Evolutionary conservation across 2,797 vertebrate species (phyloP).

Genomic region (Australoheros facetus): DNA sequence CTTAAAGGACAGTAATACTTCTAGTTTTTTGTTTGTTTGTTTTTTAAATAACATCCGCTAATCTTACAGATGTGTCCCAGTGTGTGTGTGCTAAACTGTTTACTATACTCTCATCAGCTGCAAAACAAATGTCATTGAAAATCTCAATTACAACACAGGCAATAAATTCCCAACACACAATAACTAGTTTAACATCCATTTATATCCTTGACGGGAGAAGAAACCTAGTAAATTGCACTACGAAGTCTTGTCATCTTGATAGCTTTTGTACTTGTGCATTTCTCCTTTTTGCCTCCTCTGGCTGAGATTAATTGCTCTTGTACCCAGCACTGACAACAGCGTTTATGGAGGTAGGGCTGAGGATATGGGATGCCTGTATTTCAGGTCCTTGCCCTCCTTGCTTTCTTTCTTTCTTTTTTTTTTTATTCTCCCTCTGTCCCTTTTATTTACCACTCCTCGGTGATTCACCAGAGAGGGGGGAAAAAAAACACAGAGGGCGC

Average conservation of each 20-base stretch:
- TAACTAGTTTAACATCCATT: constrained; percentile 71
- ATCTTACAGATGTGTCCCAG: constrained; percentile 16
- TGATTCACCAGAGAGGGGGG: constrained; percentile 29
- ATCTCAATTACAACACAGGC: constrained; percentile 66
- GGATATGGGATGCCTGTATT: constrained; percentile 62
- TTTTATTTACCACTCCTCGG: constrained; percentile 61
- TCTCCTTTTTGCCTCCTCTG: constrained; percentile 62
- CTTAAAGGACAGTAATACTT: neutral
- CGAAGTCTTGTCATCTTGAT: constrained; percentile 76
- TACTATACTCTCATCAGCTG: constrained; percentile 26
- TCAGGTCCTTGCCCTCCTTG: constrained; percentile 45
- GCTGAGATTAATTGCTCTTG: constrained; percentile 79
- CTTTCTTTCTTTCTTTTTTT: neutral
- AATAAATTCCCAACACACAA: constrained; percentile 60
- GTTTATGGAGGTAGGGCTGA: constrained; percentile 71
- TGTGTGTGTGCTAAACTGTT: neutral
- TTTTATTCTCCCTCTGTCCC: constrained; percentile 15
- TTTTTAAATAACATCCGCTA: constrained; percentile 34
- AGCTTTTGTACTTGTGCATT: constrained; percentile 72
- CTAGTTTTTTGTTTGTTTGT: neutral
- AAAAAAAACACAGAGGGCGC: constrained; percentile 25
- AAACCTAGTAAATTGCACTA: constrained; percentile 69
- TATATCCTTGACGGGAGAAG: constrained; percentile 66
- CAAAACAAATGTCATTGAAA: constrained; percentile 50
- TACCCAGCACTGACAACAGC: constrained; percentile 71